Conservation (phyloP, 2,113 vertebrate genomes). For the Taurulus bubalis region DNA sequence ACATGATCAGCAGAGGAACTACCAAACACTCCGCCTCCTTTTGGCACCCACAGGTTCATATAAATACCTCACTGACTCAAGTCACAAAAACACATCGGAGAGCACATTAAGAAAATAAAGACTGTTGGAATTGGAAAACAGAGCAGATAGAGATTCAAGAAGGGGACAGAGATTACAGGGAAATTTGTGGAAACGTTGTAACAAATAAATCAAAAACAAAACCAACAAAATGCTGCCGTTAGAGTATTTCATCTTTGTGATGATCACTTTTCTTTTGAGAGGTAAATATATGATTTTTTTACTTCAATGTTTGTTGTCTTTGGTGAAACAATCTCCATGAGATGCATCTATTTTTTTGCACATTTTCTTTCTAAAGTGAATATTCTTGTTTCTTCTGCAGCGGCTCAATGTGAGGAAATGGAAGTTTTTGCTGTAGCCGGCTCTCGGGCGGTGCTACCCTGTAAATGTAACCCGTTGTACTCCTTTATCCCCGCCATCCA, state of each 20-base stretch:
- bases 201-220: neutral
- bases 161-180: neutral
- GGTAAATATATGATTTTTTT: constrained; percentile 51
- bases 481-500: constrained; percentile 5
- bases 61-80: constrained; percentile 48
- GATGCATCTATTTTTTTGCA: neutral
- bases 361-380: neutral
- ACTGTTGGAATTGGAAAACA: neutral
- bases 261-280: constrained; percentile 37
- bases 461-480: neutral
- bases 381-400: constrained; percentile 48
- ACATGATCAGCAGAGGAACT: constrained; percentile 72
- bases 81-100: constrained; percentile 18
- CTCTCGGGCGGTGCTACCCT: constrained; percentile 76
- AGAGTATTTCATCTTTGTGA: constrained; percentile 39
- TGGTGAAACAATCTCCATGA: neutral
- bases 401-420: neutral
- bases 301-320: neutral
- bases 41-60: constrained; percentile 53
- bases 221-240: constrained; percentile 25
- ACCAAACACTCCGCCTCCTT: constrained; percentile 41
- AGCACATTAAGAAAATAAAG: neutral
- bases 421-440: constrained; percentile 75
- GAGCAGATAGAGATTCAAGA: neutral
- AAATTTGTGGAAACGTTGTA: neutral